These are phyloP conservation scores for Trematomus bernacchii DNA, from an alignment of 2,797 vertebrate species.

Conservation along the genomic window DNA sequence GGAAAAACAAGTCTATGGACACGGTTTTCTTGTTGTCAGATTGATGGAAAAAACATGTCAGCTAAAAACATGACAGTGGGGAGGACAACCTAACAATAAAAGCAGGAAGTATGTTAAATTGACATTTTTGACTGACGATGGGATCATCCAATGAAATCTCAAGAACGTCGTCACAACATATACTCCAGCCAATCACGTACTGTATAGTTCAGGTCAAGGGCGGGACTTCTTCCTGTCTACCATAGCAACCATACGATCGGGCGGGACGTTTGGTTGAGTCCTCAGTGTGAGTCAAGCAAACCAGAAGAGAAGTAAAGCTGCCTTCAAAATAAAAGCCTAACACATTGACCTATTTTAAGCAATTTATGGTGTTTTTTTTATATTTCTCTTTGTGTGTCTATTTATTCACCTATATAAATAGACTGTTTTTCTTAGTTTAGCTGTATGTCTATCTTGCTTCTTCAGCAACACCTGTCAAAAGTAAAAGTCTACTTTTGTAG, in stretches of 20 bases:
- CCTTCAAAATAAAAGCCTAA: constrained; percentile 60
- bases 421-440: not conserved
- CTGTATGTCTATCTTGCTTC: not conserved
- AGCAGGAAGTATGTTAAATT: constrained; percentile 71
- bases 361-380: not conserved
- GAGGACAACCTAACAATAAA: constrained; percentile 67
- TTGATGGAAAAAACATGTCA: constrained; percentile 72
- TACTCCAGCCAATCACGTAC: constrained; percentile 55
- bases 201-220: constrained; percentile 50
- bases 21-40: constrained; percentile 54
- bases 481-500: too few species aligned
- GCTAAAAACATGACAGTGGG: constrained; percentile 66
- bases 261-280: constrained; percentile 65
- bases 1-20: not conserved
- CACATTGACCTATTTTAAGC: not conserved
- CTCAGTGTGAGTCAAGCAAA: constrained; percentile 23
- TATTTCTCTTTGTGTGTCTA: not conserved
- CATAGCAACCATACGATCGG: constrained; percentile 78
- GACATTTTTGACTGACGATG: constrained; percentile 36
- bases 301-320: rapidly evolving
- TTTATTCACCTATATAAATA: not conserved
- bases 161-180: not conserved
- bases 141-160: constrained; percentile 60
- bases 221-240: constrained; percentile 65
- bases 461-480: too few species aligned